Percentiles rank a stretch among this genome's conserved stretches.
Evolutionary conservation across 92 coral and sea anemone genomes (phyloP).

Genomic region (Parazoanthus swiftii): DNA sequence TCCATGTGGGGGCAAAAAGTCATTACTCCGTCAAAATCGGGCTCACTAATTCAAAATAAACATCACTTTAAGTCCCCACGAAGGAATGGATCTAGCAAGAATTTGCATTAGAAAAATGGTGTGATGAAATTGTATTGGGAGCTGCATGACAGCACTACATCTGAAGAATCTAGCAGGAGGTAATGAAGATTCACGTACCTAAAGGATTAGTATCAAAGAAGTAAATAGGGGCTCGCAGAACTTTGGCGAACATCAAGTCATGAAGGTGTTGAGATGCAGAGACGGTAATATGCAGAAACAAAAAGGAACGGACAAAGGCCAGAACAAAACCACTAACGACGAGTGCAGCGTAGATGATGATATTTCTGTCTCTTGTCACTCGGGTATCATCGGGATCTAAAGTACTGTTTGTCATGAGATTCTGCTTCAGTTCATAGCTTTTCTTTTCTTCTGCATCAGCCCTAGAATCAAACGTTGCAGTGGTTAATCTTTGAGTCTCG

Average conservation of each 20-base stretch:
- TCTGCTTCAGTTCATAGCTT: slow-evolving; percentile 16
- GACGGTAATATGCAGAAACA: slow-evolving; percentile 63
- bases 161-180: not conserved
- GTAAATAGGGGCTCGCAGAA: slow-evolving; percentile 83
- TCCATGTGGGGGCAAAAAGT: too few species aligned
- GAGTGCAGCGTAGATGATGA: slow-evolving; percentile 61
- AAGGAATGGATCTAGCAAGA: too few species aligned
- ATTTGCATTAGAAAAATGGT: too few species aligned
- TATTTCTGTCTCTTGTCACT: slow-evolving; percentile 50
- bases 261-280: slow-evolving; percentile 83
- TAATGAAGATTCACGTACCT: slow-evolving; percentile 55
- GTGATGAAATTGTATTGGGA: not conserved
- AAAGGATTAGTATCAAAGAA: slow-evolving; percentile 95
- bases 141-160: too few species aligned
- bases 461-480: slow-evolving; percentile 42
- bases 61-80: too few species aligned
- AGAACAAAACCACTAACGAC: slow-evolving; percentile 56
- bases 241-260: slow-evolving; percentile 77
- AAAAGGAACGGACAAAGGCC: slow-evolving; percentile 50
- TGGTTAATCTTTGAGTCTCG: not conserved
- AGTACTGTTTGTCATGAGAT: slow-evolving; percentile 1
- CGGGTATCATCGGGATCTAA: not conserved
- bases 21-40: too few species aligned
- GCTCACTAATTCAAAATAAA: too few species aligned
- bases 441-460: slow-evolving; percentile 69